Evolutionary conservation across 2,888 invertebrate genomes (phyloP), one percentile per base, ranked within the genome.

Genomic region (Caenorhabditis sp.): DNA sequence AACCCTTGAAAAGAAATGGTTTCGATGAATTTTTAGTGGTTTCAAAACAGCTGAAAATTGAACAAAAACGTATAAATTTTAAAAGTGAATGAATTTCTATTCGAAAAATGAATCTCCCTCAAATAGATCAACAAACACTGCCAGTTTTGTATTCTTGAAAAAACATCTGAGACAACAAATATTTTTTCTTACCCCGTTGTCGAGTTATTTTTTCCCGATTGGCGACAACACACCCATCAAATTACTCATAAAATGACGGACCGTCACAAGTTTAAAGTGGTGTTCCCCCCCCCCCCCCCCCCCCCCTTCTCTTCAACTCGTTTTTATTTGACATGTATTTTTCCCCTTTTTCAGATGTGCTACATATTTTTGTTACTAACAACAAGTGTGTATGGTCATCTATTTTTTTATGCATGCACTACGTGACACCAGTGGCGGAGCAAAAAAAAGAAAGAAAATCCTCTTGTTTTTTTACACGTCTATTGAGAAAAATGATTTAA

Each of bases 191-290:
- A 43, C 43, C 17, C 5, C 17, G 14, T 10, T 3, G 43, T 17
- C 43, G 14, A 43, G 14, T 17, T 17, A 43, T 10, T 17, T 43
- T 43, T 43, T 43, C 2, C 43, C 43, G 43, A 43, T 43, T 51
- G 51, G 27, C 17, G 55, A 55, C 55, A 55, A 55, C 26, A 55
- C 27, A 55, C 55, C n/a, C 27, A 27, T 55, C 55, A 55, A 24
- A 24, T 26, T 26, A 27, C 55, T 55, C 53, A 53, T 53, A 53
- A 53, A 53, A 53, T 53, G 53, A 53, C 53, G 21, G 21, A 53
- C 17, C 23, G 55, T 26, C 55, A n/a, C n/a, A 27, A 24, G 55
- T 26, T 55, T 55, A 55, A 55, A 55, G 21, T 55, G 23, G 23
- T 24, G 26, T 26, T 21, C 51, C 21, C 31, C 31, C 31, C 31